Percentiles rank a stretch among this genome's conserved stretches.
Evolutionary conservation across 30 jellyfish, hydroid and myxozoan genomes (phyloP).

Genomic region (Sanderia malayensis): DNA sequence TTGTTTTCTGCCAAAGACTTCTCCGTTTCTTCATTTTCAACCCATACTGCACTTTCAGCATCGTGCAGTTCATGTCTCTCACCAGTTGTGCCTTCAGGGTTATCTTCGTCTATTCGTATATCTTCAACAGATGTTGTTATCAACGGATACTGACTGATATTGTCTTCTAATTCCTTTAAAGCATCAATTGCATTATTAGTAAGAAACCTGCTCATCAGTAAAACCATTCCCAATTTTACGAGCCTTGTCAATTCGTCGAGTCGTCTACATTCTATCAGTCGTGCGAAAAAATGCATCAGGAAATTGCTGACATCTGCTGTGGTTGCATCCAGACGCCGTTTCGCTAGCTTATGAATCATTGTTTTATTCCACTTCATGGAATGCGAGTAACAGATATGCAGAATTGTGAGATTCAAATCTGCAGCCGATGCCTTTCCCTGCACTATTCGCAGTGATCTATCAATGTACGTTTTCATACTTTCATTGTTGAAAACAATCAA

Average conservation of each 20-base stretch:
- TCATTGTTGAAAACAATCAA: neutral
- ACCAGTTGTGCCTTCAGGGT: neutral
- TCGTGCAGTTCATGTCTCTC: neutral
- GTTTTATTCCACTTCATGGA: neutral
- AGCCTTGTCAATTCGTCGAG: neutral
- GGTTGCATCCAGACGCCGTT: neutral
- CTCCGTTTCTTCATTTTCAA: neutral
- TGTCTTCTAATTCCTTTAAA: neutral
- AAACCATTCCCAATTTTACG: neutral
- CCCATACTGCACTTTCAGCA: neutral
- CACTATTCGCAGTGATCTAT: neutral
- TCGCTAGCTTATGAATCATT: neutral
- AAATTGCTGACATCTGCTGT: neutral
- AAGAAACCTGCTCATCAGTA: neutral
- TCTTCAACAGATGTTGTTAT: neutral
- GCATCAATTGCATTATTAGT: neutral
- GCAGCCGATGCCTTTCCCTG: neutral
- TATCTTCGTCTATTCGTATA: neutral
- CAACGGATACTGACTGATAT: neutral
- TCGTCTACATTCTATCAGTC: constrained; percentile 2
- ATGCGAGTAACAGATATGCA: neutral
- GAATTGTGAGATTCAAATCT: neutral
- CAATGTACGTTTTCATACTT: neutral
- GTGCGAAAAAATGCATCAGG: constrained; percentile 9
- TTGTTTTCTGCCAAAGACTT: neutral